Percentiles rank a stretch among this genome's conserved stretches.
These are phyloP conservation scores for Embidobia sp. DNA, from an alignment of 2,888 invertebrate species.

Conservation along the genomic window DNA sequence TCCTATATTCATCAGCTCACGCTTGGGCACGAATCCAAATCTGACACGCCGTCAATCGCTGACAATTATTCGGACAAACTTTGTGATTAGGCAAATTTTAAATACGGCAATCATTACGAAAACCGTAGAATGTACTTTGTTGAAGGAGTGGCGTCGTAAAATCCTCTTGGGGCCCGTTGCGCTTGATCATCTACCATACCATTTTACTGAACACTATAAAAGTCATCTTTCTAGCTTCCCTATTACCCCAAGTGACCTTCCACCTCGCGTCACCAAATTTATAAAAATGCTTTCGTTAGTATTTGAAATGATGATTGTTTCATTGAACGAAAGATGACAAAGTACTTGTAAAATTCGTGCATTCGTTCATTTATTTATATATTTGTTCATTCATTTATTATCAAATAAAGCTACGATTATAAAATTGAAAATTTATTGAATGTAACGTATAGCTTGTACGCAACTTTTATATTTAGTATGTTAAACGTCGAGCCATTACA, in stretches of 20 bases:
- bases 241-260: constrained; percentile 64
- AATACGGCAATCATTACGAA: constrained; percentile 60
- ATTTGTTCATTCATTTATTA: too few species aligned
- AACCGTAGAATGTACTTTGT: constrained; percentile 66
- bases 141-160: constrained; percentile 69
- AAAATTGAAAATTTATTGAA: constrained; percentile 32
- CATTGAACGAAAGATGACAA: too few species aligned
- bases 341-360: too few species aligned
- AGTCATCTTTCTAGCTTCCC: constrained; percentile 68
- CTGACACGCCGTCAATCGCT: too few species aligned
- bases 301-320: too few species aligned
- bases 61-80: constrained; percentile 45
- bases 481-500: constrained; percentile 32
- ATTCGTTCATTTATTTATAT: too few species aligned
- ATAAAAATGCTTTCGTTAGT: too few species aligned
- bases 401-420: not conserved
- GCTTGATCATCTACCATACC: constrained; percentile 68
- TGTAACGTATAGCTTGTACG: constrained; percentile 3
- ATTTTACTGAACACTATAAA: constrained; percentile 72
- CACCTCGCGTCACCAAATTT: constrained; percentile 10
- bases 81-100: constrained; percentile 61
- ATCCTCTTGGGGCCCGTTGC: constrained; percentile 41
- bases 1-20: constrained; percentile 1
- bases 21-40: constrained; percentile 19
- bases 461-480: constrained; percentile 32